Evolutionary conservation across 2,888 invertebrate species (phyloP), one percentile per base, ranked within the genome.

Genomic region (Stramonita haemastoma): DNA sequence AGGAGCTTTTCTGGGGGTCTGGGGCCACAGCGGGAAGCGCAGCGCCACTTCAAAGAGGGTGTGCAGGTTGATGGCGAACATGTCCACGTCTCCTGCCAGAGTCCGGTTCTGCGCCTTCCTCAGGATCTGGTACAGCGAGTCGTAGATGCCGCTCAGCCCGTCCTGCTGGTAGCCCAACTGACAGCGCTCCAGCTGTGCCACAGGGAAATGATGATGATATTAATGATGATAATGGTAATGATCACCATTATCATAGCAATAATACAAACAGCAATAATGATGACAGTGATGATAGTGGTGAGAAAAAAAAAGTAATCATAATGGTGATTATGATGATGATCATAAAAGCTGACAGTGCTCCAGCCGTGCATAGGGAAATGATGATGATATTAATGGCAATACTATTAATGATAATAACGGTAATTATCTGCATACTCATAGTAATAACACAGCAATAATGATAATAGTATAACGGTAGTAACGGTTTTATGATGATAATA

Each of bases 71-170:
- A 91, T 92, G 6, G 93, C 92, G 17, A 93, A 92, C 90, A 94
- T 92, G 86, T 94, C 94, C 46, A 93, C 91, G 86, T 94, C 94
- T 1, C 94, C 94, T 0, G 94, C 93, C 77, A 92, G 93, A 83
- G 94, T 89, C 15, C 91, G 90, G 36, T 91, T 91, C 26, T 90
- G 88, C 0, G 91, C 89, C 26, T 91, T 90, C 36, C 89, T 91
- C 6, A 91, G 91, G 32, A 93, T 92, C 22, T 89, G 79, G 73
- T 91, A 90, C 66, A 94, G 90, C 0, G 92, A 87, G 83, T 93
- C 90, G 89, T 92, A 94, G 19, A 93, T 91, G 19, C 89, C 79
- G 22, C 90, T 90, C 22, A 94, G 86, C 1, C 91, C 91, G 8
- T 91, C 92, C 46, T 92, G 90, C 86, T 93, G 93, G 88, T 94